Percentiles rank a stretch among this genome's conserved stretches.
Evolutionary conservation across 2,888 invertebrate genomes (phyloP).

Genomic region (Bombyx huttoni): DNA sequence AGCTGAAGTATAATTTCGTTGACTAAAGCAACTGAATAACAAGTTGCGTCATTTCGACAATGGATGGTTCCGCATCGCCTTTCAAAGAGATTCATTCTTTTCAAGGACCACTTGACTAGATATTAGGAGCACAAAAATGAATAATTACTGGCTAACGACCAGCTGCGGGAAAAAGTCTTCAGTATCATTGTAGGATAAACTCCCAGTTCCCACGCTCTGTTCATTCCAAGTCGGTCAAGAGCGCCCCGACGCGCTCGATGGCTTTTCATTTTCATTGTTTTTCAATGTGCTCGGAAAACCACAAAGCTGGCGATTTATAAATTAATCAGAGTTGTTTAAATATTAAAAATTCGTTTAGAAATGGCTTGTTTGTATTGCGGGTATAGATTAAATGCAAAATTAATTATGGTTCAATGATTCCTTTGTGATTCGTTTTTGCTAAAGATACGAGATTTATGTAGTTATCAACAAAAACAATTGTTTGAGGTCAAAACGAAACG

Average conservation of each 20-base stretch:
- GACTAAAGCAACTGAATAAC: neutral
- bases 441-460: no score
- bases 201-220: slow-evolving; percentile 13
- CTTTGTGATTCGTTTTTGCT: neutral
- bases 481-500: no score
- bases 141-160: neutral
- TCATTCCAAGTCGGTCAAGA: slow-evolving; percentile 30
- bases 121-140: neutral
- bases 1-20: no score
- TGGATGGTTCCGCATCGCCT: neutral
- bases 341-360: neutral
- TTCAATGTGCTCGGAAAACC: slow-evolving; percentile 15
- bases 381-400: neutral
- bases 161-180: neutral
- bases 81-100: neutral
- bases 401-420: neutral
- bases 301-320: neutral
- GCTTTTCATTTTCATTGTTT: slow-evolving; percentile 36
- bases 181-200: neutral
- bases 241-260: slow-evolving; percentile 20
- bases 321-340: neutral
- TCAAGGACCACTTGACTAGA: neutral
- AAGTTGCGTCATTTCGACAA: neutral
- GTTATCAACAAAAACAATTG: no score
- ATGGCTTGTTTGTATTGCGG: neutral